These are phyloP conservation scores for Sitta europaea DNA, from an alignment of 2,113 vertebrate species.

Conservation along the genomic window DNA sequence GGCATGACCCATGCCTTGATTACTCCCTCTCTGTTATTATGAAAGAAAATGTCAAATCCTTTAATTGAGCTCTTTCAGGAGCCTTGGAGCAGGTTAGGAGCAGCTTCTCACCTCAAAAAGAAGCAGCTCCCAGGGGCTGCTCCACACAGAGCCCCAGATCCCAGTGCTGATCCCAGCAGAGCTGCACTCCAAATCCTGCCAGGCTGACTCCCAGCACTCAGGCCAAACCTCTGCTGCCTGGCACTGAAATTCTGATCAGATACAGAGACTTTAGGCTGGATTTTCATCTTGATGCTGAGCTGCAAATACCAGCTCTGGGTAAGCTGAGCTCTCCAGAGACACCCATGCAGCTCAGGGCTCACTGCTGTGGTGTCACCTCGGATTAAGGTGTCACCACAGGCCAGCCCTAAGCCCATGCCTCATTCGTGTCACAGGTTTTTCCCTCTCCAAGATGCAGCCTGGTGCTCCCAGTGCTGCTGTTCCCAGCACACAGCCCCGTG, in stretches of 20 bases:
- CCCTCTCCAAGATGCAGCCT: not conserved
- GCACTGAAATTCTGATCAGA: not conserved
- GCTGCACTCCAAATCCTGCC: not conserved
- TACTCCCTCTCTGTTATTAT: not conserved
- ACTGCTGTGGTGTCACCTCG: not conserved
- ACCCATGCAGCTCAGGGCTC: not conserved
- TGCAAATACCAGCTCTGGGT: not conserved
- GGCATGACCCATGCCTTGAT: not conserved
- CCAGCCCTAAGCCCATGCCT: not conserved
- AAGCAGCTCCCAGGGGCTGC: not conserved
- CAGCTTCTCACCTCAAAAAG: not conserved
- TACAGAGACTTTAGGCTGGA: not conserved
- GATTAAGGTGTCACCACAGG: accelerated
- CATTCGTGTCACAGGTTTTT: too few relatives aligned
- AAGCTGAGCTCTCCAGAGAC: not conserved
- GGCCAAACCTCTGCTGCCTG: not conserved
- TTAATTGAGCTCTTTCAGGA: not conserved
- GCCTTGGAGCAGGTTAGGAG: not conserved
- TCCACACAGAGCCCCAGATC: not conserved
- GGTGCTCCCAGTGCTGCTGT: not conserved
- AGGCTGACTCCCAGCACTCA: not conserved
- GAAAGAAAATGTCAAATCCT: not conserved
- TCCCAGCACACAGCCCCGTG: not conserved
- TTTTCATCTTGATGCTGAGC: not conserved
- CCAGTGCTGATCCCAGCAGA: not conserved